A percentile compares a stretch with the other conserved stretches of the same genome.
phyloP scores from a whole-genome alignment of 2,113 vertebrate species.

The Grammomys dolichurus region DNA sequence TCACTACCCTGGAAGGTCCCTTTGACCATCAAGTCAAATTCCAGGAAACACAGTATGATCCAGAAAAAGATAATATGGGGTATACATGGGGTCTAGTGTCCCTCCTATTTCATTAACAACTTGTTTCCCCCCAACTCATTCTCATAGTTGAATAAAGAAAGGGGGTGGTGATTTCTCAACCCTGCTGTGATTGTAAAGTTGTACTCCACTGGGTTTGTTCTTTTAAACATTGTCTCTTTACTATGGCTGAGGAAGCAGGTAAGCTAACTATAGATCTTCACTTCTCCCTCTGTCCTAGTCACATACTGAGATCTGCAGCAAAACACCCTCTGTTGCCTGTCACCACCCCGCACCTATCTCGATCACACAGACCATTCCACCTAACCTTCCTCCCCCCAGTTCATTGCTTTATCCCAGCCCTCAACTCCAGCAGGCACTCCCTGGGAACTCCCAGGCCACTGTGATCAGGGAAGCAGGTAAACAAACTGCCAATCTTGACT shows the following conservation, averaged over 20 bases:
- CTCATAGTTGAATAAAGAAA: not conserved
- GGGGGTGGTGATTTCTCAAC: not conserved
- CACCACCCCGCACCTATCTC: not conserved
- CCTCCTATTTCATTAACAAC: not conserved
- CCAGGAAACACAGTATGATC: not conserved
- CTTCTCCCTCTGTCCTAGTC: not conserved
- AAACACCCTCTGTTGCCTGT: not conserved
- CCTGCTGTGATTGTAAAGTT: not conserved
- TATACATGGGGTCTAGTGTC: not conserved
- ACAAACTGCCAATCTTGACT: not conserved
- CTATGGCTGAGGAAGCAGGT: not conserved
- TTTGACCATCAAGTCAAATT: not conserved
- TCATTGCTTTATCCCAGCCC: not conserved
- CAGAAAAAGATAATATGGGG: not conserved
- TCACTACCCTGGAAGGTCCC: not conserved
- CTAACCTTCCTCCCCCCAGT: no score
- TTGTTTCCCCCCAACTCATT: not conserved
- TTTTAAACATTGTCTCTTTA: not conserved
- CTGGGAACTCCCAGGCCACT: not conserved
- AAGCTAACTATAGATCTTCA: not conserved
- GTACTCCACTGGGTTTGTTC: not conserved
- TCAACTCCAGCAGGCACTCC: not conserved
- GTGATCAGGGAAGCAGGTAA: not conserved
- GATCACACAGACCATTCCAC: not conserved
- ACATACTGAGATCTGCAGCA: not conserved